Conservation (phyloP, 2,113 vertebrate species). For the Litocranius walleri region DNA sequence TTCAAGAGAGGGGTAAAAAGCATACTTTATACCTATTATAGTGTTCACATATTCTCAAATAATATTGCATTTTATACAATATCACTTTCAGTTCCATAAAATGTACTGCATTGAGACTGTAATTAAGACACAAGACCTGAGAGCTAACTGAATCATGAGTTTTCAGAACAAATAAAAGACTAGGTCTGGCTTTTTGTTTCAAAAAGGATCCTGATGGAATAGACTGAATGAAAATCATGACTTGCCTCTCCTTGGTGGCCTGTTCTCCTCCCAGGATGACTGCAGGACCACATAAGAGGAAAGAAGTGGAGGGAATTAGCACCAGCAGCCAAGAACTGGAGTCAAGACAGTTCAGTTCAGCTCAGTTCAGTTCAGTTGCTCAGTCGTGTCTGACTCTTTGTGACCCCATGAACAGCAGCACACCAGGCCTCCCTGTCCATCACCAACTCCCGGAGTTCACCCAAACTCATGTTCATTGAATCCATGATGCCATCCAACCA, state of each 20-base stretch:
- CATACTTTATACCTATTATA: not conserved
- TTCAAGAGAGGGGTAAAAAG: not conserved
- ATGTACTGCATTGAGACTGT: not conserved
- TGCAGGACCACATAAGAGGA: not conserved
- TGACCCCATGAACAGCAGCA: accelerated
- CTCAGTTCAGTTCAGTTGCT: not conserved
- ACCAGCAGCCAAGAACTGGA: not conserved
- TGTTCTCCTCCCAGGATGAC: not conserved
- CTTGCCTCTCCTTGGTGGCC: not conserved
- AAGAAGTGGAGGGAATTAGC: not conserved
- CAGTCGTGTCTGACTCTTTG: not conserved
- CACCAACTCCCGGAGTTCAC: not conserved
- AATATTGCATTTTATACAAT: not conserved
- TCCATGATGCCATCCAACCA: not conserved
- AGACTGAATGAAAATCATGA: not conserved
- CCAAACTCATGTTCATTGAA: not conserved
- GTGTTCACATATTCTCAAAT: not conserved
- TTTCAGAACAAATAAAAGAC: constrained; percentile 26
- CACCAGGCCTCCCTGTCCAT: not conserved
- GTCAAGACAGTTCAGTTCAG: not conserved
- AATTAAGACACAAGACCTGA: not conserved
- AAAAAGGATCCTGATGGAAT: not conserved
- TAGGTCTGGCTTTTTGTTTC: not conserved
- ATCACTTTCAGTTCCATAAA: not conserved
- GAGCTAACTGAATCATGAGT: not conserved